phyloP scores from a whole-genome alignment of 2,113 vertebrate genomes.

The Calonectris borealis region DNA sequence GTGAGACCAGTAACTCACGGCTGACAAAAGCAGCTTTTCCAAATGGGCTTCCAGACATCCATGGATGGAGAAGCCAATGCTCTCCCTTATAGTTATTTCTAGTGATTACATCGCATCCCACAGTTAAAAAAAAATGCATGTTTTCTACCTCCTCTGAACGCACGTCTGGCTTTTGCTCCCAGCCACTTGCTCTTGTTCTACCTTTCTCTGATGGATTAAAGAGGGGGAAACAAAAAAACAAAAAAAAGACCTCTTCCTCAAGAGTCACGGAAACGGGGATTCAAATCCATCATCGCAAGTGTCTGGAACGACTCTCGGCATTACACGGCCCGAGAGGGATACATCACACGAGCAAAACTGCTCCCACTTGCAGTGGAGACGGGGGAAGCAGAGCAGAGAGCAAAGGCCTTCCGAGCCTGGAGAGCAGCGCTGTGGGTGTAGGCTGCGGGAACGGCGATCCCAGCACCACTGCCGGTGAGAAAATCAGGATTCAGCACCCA shows the following conservation, averaged over 20 bases:
- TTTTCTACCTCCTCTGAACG: background rate
- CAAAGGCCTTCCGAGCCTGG: background rate
- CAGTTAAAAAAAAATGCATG: background rate
- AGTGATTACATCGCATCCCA: background rate
- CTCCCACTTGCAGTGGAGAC: background rate
- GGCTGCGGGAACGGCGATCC: background rate
- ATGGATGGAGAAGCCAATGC: background rate
- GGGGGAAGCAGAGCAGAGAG: background rate
- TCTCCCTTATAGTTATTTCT: background rate
- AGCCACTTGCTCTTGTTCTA: background rate
- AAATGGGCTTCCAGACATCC: constrained; percentile 8
- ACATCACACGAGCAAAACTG: rapidly evolving
- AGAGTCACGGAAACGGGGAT: background rate
- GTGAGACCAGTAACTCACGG: background rate
- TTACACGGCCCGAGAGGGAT: rapidly evolving
- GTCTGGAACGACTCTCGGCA: background rate
- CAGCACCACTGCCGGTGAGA: rapidly evolving
- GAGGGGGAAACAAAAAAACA: no score
- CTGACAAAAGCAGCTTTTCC: constrained; percentile 34
- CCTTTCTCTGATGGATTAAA: background rate
- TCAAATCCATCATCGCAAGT: background rate
- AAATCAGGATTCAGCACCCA: background rate
- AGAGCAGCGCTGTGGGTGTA: rapidly evolving
- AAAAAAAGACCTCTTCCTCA: background rate
- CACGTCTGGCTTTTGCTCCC: background rate